A percentile compares a stretch with the other conserved stretches of the same genome.
These are phyloP conservation scores for Stegodyphus mimosarum DNA, from an alignment of 1,140 invertebrate species.

Conservation along the genomic window DNA sequence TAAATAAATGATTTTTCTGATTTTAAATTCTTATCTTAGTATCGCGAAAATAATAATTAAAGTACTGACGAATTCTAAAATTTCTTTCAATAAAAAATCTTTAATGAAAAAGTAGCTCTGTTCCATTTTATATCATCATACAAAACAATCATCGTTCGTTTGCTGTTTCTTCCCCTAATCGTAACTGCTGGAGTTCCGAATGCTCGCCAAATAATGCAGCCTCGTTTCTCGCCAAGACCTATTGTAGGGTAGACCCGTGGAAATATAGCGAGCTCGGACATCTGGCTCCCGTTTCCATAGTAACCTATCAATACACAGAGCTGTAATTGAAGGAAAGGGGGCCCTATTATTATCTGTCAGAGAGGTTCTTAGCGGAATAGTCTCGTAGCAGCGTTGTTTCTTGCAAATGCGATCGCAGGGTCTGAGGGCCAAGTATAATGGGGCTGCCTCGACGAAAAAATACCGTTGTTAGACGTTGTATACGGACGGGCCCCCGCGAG, in stretches of 20 bases:
- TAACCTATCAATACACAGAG: conserved; percentile 59
- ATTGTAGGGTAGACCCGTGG: conserved; percentile 52
- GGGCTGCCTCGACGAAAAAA: conserved; percentile 26
- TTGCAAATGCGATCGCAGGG: conserved; percentile 47
- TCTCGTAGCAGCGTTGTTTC: conserved; percentile 44
- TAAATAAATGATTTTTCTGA: too few species aligned
- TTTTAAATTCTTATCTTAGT: too few species aligned
- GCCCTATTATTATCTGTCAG: conserved; percentile 60
- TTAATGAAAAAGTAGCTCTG: too few species aligned
- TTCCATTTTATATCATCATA: too few species aligned
- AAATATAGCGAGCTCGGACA: conserved; percentile 55
- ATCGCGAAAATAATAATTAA: too few species aligned
- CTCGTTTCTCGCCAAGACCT: not conserved
- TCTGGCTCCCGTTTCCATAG: conserved; percentile 57
- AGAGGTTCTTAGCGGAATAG: conserved; percentile 55
- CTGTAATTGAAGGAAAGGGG: conserved; percentile 60
- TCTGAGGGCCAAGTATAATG: conserved; percentile 20
- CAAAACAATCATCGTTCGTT: too few species aligned
- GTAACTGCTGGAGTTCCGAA: too few species aligned
- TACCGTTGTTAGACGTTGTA: conserved; percentile 32
- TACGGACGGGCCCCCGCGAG: not conserved
- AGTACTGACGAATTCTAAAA: too few species aligned
- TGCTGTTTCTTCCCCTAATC: too few species aligned
- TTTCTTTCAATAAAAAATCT: too few species aligned
- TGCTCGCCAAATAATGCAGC: conserved; percentile 24